phyloP scores from a whole-genome alignment of 2,888 invertebrate species.

The Calliphora vomitoria region DNA sequence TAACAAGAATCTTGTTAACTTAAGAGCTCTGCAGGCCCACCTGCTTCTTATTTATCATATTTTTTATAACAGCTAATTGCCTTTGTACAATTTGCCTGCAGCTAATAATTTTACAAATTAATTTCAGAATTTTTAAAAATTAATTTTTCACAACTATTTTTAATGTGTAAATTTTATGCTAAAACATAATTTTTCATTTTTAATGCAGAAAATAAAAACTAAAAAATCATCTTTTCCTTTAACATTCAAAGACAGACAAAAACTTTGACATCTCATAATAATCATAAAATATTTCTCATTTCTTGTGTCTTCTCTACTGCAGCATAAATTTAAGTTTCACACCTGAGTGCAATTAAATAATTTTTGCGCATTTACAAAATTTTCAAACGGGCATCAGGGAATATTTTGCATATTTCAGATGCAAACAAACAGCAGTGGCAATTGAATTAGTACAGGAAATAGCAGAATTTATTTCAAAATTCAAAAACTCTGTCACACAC shows the following conservation, averaged over 20 bases:
- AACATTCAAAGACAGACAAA: not conserved
- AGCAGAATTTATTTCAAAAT: conserved; percentile 2
- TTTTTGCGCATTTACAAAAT: conserved; percentile 46
- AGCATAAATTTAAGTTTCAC: conserved; percentile 73
- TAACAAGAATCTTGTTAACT: too few relatives aligned
- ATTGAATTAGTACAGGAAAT: conserved; percentile 31
- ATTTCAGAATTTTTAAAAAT: conserved; percentile 5
- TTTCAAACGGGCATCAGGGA: conserved; percentile 2
- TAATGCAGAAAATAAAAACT: conserved; percentile 18
- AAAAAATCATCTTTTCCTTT: conserved; percentile 6
- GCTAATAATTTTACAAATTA: not conserved
- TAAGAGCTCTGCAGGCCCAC: too few relatives aligned
- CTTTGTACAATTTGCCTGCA: too few relatives aligned
- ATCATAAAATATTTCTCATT: conserved; percentile 36
- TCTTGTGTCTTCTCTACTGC: conserved; percentile 14
- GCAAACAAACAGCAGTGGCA: not conserved
- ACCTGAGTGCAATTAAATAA: conserved; percentile 75
- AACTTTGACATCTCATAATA: conserved; percentile 45
- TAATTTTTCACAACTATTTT: not conserved
- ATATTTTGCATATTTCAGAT: conserved; percentile 7
- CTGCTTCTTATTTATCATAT: too few relatives aligned
- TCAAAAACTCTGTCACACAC: not conserved
- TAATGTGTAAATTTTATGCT: not conserved
- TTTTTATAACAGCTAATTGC: too few relatives aligned
- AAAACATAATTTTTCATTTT: conserved; percentile 26